These are phyloP conservation scores for Prunella strophiata DNA, from an alignment of 2,797 vertebrate genomes.

Conservation along the genomic window DNA sequence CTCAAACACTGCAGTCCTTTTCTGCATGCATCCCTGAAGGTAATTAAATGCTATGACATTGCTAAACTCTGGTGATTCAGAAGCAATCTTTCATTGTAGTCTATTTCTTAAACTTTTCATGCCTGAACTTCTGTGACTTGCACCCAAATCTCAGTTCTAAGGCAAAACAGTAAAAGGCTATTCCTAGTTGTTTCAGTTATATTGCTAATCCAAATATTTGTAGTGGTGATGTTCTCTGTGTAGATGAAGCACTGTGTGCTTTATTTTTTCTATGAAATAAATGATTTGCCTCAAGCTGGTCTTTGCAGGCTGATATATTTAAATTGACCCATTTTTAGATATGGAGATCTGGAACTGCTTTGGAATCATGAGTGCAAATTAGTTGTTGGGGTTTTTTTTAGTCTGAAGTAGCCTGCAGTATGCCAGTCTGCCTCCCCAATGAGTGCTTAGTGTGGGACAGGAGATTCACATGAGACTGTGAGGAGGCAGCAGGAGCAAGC, in stretches of 20 bases:
- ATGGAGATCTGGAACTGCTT: background rate
- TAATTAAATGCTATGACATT: background rate
- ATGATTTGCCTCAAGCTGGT: background rate
- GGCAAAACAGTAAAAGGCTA: background rate
- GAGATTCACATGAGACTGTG: background rate
- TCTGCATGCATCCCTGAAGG: background rate
- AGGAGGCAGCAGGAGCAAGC: background rate
- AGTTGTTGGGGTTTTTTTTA: background rate
- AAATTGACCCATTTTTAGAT: slow-evolving; percentile 15
- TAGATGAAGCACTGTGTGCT: background rate
- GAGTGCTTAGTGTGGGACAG: background rate
- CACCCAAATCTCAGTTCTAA: background rate
- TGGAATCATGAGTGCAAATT: background rate
- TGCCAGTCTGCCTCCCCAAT: background rate
- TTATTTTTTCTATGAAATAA: background rate
- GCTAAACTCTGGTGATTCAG: background rate
- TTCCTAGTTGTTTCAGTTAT: background rate
- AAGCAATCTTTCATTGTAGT: background rate
- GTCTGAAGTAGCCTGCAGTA: background rate
- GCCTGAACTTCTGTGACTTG: background rate
- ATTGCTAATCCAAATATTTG: background rate
- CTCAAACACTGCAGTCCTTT: background rate
- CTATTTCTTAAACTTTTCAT: background rate
- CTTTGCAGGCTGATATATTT: background rate
- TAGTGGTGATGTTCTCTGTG: background rate